Evolutionary conservation across 2,797 vertebrate species (phyloP), one percentile per base, ranked within the genome.

Genomic region (Euphonia xanthogaster): DNA sequence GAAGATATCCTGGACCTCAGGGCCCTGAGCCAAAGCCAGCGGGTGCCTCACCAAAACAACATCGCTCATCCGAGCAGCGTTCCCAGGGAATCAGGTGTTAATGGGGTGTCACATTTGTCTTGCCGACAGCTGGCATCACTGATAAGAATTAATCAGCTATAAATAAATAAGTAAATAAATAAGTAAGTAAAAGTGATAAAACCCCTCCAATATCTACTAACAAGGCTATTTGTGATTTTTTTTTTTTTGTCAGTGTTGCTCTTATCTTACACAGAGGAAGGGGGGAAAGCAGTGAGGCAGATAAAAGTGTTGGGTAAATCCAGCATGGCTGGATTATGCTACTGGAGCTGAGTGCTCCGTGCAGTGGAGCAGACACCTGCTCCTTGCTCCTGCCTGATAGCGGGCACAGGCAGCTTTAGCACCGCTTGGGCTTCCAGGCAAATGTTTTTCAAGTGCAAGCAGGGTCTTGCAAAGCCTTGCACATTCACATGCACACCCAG

Each of bases 101-200:
- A 79, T 39, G 60, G 85, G 83, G 80, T 88, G 71, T 90, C 80
- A 50, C 72, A 61, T 89, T 82, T 71, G 68, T 82, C 83, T 88
- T 66, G 67, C 88, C 82, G 86, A 61, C 88, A 88, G 92, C 95
- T 95, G 94, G 55, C 71, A 45, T 57, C 51, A 3, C 83, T 0
- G 86, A 93, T 95, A 97, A 94, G 93, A 67, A 61, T 93, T 88
- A 86, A 93, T 82, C 86, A 90, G 67, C 77, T 53, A 9, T 11
- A 90, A 95, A 81, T 77, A 84, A 93, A 92, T 11, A 90, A 95
- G 78, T 77, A 84, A 93, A 92, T 51, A 88, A 91, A 86, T 76
- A 83, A 93, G 83, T 54, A 88, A 92, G 76, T 73, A 84, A 42
- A 67, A 21, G 44, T 1, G 47, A 92, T 68, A 91, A 88, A 24